A percentile compares a stretch with the other conserved stretches of the same genome.
These are phyloP conservation scores for Centruroides vittatus DNA, from an alignment of 1,140 invertebrate genomes.

Conservation along the genomic window DNA sequence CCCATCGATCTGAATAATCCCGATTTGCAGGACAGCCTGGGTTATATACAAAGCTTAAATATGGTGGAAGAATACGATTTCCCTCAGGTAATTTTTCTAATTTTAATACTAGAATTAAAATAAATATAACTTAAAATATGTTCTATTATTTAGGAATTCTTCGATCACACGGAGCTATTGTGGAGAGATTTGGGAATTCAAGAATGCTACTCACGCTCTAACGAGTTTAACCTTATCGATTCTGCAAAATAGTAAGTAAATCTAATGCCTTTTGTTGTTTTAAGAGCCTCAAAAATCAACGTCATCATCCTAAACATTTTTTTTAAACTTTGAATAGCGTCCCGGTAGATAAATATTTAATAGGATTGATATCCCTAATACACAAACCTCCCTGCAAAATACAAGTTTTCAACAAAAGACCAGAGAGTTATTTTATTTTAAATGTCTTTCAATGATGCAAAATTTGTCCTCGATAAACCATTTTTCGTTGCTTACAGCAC, in stretches of 20 bases:
- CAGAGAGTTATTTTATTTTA: too few relatives aligned
- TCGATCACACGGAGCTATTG: conserved; percentile 40
- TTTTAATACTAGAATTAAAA: not conserved
- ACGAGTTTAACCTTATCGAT: conserved; percentile 64
- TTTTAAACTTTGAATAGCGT: too few relatives aligned
- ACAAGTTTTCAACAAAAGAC: too few relatives aligned
- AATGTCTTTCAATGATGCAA: too few relatives aligned
- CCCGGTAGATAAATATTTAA: too few relatives aligned
- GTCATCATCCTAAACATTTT: too few relatives aligned
- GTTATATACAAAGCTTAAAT: conserved; percentile 40
- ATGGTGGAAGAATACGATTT: conserved; percentile 11
- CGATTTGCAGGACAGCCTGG: conserved; percentile 33
- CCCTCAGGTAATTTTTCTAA: conserved; percentile 1
- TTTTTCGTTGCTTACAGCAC: too few relatives aligned
- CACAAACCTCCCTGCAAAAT: too few relatives aligned
- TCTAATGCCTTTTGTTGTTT: not conserved
- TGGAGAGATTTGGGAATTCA: conserved; percentile 46
- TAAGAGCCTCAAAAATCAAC: too few relatives aligned
- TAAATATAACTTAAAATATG: not conserved
- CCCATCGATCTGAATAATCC: conserved; percentile 33
- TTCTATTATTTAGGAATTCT: conserved; percentile 42
- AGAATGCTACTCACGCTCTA: conserved; percentile 50
- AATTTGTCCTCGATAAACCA: too few relatives aligned
- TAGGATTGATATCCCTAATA: too few relatives aligned
- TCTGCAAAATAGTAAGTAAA: conserved; percentile 54